Evolutionary conservation across 37 sponge, comb jelly and placozoan genomes (phyloP).

Genomic region (Ianthella basta): DNA sequence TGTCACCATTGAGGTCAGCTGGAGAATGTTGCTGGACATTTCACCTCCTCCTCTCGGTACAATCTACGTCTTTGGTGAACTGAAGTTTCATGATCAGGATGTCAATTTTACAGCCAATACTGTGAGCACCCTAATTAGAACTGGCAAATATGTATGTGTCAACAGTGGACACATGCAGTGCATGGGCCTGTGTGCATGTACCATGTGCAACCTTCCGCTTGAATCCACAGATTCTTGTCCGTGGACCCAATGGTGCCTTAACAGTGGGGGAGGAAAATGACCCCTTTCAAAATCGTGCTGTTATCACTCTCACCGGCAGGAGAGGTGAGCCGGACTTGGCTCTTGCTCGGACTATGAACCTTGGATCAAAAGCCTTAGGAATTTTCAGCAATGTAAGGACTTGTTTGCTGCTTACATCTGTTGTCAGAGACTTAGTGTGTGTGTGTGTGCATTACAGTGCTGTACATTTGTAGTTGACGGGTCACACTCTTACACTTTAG

Average conservation of each 20-base stretch:
- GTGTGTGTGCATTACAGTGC: neutral
- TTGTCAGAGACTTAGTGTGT: neutral
- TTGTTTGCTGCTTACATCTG: neutral
- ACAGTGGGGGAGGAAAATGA: constrained; percentile 49
- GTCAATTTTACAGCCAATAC: constrained; percentile 75
- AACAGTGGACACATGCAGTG: neutral
- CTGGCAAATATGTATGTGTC: too few relatives aligned
- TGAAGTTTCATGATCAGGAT: constrained; percentile 80
- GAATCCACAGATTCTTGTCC: constrained; percentile 64
- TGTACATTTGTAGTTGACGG: too few relatives aligned
- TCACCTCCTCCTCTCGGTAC: constrained; percentile 56
- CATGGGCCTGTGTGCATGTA: neutral
- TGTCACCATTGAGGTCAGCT: constrained; percentile 59
- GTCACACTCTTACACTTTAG: neutral
- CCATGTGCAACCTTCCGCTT: neutral
- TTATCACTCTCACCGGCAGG: constrained; percentile 72
- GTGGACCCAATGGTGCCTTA: constrained; percentile 58
- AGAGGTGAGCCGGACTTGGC: constrained; percentile 36
- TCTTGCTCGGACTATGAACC: constrained; percentile 45
- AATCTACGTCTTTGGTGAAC: constrained; percentile 64
- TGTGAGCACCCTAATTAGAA: constrained; percentile 42
- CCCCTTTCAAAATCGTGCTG: constrained; percentile 59
- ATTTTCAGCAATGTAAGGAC: constrained; percentile 83
- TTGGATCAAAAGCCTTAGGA: constrained; percentile 89
- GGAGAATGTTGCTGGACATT: constrained; percentile 82